These are phyloP conservation scores for Tonatia bakeri DNA, from an alignment of 2,113 vertebrate genomes.

Conservation along the genomic window DNA sequence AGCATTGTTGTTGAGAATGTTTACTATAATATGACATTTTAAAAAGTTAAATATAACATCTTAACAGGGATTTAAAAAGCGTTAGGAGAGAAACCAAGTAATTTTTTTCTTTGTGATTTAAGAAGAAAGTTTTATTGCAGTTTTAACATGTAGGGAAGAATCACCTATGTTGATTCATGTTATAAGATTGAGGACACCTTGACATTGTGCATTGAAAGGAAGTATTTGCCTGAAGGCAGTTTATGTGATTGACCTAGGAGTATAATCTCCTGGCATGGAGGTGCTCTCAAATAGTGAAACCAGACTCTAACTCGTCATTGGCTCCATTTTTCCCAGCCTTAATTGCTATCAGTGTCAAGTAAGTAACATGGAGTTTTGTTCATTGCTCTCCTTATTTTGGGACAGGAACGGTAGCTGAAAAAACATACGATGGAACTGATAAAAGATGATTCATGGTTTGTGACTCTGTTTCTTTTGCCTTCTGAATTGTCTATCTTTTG, in stretches of 20 bases:
- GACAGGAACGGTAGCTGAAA: neutral
- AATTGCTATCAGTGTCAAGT: neutral
- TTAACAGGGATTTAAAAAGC: neutral
- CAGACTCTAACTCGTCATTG: neutral
- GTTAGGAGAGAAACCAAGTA: neutral
- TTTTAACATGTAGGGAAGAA: neutral
- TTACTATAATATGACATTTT: neutral
- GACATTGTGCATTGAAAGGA: neutral
- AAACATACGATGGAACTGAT: neutral
- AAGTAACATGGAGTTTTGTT: neutral
- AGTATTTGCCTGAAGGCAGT: neutral
- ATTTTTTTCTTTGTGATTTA: neutral
- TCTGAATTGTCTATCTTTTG: neutral
- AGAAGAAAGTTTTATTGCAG: neutral
- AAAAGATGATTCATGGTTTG: neutral
- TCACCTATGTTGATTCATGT: neutral
- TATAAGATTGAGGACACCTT: neutral
- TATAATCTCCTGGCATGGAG: neutral
- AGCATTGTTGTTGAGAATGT: neutral
- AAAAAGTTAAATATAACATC: neutral
- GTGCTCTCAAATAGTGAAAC: neutral
- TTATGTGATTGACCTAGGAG: neutral
- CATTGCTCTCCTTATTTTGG: neutral
- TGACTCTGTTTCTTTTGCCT: neutral
- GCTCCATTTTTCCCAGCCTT: neutral